A percentile compares a stretch with the other conserved stretches of the same genome.
Evolutionary conservation across 2,888 invertebrate genomes (phyloP).

Genomic region (Limenitis camilla): DNA sequence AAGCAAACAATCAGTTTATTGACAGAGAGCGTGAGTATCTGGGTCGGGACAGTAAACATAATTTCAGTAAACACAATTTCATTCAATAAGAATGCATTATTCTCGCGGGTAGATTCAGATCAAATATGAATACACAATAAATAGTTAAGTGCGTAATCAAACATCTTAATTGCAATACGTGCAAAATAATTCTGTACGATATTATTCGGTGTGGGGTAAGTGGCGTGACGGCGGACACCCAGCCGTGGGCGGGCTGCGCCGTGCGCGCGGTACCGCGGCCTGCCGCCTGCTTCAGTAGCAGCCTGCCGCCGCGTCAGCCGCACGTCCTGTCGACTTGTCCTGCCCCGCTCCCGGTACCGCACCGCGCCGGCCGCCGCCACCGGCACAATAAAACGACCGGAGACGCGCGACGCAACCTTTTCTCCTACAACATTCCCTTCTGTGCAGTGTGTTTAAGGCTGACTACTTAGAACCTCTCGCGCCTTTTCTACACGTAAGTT

Average conservation of each 20-base stretch:
- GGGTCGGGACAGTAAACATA: background rate
- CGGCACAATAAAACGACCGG: slow-evolving; percentile 51
- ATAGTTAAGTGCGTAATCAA: slow-evolving; percentile 11
- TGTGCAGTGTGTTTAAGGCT: slow-evolving; percentile 37
- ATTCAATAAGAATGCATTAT: too few relatives aligned
- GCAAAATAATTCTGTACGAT: slow-evolving; percentile 40
- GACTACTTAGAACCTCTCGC: slow-evolving; percentile 1
- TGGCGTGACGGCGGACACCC: slow-evolving; percentile 50
- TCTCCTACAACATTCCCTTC: slow-evolving; percentile 26
- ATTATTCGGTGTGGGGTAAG: slow-evolving; percentile 56
- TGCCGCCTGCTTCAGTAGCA: slow-evolving; percentile 42
- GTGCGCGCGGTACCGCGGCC: slow-evolving; percentile 44
- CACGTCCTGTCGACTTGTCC: slow-evolving; percentile 49
- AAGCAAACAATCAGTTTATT: slow-evolving; percentile 7
- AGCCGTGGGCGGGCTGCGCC: slow-evolving; percentile 55
- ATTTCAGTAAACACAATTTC: background rate
- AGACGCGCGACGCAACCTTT: slow-evolving; percentile 31
- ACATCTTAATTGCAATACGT: slow-evolving; percentile 26
- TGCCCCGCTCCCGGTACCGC: slow-evolving; percentile 31
- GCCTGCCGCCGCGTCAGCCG: slow-evolving; percentile 55
- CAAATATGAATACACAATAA: background rate
- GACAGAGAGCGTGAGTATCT: background rate
- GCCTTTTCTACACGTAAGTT: slow-evolving; percentile 41
- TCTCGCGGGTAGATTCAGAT: background rate
- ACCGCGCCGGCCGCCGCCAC: slow-evolving; percentile 29